Evolutionary conservation across 2,888 invertebrate genomes (phyloP).

Genomic region (Himalopsyche tibetana): DNA sequence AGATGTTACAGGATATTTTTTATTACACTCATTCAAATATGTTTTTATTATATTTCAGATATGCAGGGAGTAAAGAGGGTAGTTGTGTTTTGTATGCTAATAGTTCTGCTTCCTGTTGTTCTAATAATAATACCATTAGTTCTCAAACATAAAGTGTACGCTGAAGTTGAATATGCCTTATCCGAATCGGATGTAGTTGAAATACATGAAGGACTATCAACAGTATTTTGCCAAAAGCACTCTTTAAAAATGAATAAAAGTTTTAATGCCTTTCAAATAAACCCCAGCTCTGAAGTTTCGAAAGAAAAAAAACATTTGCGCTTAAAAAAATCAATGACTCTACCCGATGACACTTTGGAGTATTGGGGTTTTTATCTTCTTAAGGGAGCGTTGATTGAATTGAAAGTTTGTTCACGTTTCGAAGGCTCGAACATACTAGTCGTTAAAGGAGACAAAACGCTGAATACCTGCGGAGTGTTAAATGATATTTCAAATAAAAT

Average conservation of each 20-base stretch:
- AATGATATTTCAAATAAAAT: conserved; percentile 82
- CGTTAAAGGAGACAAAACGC: conserved; percentile 86
- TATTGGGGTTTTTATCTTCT: conserved; percentile 93
- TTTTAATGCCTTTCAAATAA: conserved; percentile 85
- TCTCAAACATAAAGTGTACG: conserved; percentile 85
- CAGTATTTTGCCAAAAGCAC: conserved; percentile 88
- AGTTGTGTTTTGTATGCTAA: conserved; percentile 85
- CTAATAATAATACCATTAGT: conserved; percentile 87
- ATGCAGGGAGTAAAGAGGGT: conserved; percentile 90
- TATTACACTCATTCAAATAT: background rate
- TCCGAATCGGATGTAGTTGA: conserved; percentile 91
- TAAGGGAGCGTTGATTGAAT: conserved; percentile 85
- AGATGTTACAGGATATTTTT: background rate
- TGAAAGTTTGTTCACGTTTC: conserved; percentile 88
- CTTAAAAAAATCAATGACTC: conserved; percentile 87
- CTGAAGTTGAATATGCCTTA: conserved; percentile 86
- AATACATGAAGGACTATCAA: conserved; percentile 88
- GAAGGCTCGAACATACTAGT: conserved; percentile 88
- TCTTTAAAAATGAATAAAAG: conserved; percentile 85
- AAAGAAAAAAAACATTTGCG: conserved; percentile 84
- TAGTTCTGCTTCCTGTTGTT: conserved; percentile 84
- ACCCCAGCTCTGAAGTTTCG: conserved; percentile 82
- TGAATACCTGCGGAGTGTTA: conserved; percentile 87
- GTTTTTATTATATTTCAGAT: conserved; percentile 74
- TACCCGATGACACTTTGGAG: conserved; percentile 90